Percentiles rank a stretch among this genome's conserved stretches.
Conservation (phyloP, 2,888 invertebrate genomes). For the Polydesmus complanatus region DNA sequence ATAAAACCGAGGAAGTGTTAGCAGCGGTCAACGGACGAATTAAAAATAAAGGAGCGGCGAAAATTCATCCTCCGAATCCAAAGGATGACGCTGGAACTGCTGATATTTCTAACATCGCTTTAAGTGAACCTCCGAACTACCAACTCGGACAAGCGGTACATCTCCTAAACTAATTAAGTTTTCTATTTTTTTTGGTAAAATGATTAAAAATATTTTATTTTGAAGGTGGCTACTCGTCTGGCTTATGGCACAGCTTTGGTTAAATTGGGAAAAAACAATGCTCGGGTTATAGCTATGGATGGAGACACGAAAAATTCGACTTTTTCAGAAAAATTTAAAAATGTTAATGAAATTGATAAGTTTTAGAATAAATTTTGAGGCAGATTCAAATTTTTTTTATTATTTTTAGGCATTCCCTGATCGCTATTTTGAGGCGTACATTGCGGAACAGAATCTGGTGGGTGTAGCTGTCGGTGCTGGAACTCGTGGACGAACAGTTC, state of each 20-base stretch:
- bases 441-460: conserved; percentile 96
- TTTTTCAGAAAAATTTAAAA: conserved; percentile 79
- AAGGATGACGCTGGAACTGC: conserved; percentile 55
- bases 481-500: conserved; percentile 78
- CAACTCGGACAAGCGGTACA: conserved; percentile 39
- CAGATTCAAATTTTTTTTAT: conserved; percentile 8
- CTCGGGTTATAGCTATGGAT: conserved; percentile 81
- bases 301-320: conserved; percentile 99
- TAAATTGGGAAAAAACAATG: conserved; percentile 56
- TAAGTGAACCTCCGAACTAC: conserved; percentile 72
- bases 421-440: conserved; percentile 92
- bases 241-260: conserved; percentile 91
- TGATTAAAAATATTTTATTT: background rate
- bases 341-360: conserved; percentile 31
- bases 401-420: conserved; percentile 36
- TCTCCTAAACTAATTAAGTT: background rate
- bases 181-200: background rate
- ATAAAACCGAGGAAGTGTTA: conserved; percentile 52
- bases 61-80: conserved; percentile 49
- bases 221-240: conserved; percentile 63
- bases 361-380: background rate
- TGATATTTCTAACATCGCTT: conserved; percentile 52
- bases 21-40: conserved; percentile 41
- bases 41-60: conserved; percentile 49
- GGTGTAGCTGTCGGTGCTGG: conserved; percentile 91